These are phyloP conservation scores for Baryphthengus martii DNA, from an alignment of 2,113 vertebrate species.

Conservation along the genomic window DNA sequence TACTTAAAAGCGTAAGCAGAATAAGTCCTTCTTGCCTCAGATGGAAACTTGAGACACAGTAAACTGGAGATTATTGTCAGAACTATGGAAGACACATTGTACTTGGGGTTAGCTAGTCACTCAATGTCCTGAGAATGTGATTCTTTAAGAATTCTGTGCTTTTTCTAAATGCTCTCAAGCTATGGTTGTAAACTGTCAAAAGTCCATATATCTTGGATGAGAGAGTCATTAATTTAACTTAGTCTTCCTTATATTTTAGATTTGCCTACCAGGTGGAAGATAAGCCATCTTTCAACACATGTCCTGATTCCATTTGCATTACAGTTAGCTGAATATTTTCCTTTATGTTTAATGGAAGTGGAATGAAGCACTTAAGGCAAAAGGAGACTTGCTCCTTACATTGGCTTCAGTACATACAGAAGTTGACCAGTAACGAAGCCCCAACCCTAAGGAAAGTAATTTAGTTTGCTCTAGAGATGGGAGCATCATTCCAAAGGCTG, in stretches of 20 bases:
- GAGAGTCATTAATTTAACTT: not conserved
- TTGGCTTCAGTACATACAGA: not conserved
- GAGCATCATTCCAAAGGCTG: not conserved
- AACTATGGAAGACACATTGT: not conserved
- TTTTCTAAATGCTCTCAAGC: not conserved
- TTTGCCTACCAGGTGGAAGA: not conserved
- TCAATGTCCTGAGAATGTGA: not conserved
- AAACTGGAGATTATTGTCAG: not conserved
- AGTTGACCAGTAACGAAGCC: not conserved
- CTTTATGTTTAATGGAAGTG: not conserved
- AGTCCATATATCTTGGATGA: not conserved
- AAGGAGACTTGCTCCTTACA: not conserved
- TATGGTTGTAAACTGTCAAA: not conserved
- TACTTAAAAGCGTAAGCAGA: not conserved
- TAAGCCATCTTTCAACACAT: not conserved
- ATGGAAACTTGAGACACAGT: not conserved
- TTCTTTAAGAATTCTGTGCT: not conserved
- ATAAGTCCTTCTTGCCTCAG: not conserved
- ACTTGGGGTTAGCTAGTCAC: not conserved
- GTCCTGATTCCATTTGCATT: not conserved
- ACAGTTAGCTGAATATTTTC: not conserved
- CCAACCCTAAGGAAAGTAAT: not conserved
- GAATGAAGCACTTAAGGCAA: not conserved
- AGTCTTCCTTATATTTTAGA: not conserved
- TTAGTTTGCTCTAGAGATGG: not conserved